phyloP scores from a whole-genome alignment of 1,140 invertebrate species.

The Apis mellifera region Amel_HAv3.1 CM009936.2:16383001-16383500 shows the following conservation, averaged over 20 bases:
- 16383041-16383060: too few relatives aligned
- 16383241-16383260: conserved; percentile 46
- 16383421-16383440: conserved; percentile 55
- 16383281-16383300: conserved; percentile 58
- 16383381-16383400: not conserved
- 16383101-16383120: too few relatives aligned
- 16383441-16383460: conserved; percentile 80
- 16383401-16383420: conserved; percentile 23
- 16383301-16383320: conserved; percentile 36
- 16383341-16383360: conserved; percentile 20
- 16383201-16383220: conserved; percentile 31
- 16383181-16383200: not conserved
- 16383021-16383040: too few relatives aligned
- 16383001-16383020: too few relatives aligned
- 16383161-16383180: conserved; percentile 8
- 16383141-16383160: conserved; percentile 15
- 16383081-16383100: too few relatives aligned
- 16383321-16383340: conserved; percentile 14
- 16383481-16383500: conserved; percentile 81
- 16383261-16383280: conserved; percentile 64
- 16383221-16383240: conserved; percentile 41
- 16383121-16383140: not conserved
- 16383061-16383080: too few relatives aligned
- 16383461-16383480: conserved; percentile 82
- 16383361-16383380: conserved; percentile 5